Base-by-base conservation (phyloP, 2,113 vertebrate genomes). In the Tachycineta bicolor region DNA sequence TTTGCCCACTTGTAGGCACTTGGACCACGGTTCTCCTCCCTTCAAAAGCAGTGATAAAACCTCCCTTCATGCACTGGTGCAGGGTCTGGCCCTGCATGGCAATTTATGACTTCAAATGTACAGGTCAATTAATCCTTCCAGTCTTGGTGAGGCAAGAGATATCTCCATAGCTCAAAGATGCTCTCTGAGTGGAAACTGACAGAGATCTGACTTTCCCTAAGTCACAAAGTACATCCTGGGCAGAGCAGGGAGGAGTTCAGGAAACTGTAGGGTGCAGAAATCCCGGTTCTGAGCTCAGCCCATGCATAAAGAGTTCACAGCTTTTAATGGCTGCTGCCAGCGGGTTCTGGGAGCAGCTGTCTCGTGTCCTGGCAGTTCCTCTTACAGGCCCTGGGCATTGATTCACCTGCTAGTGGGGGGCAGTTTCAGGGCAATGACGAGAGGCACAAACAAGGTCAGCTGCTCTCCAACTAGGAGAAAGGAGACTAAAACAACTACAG, bases 331-430 rank as follows among this genome's bases (percentile, higher is more conserved):
- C n/a, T 92, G 55, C 46, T 83, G 41, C 33, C 1, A 88, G n/a
- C 83, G 18, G 15, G n/a, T 25, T 64, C 46, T 65, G 71, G 24
- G 34, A 9, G 26, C 39, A 17, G 43, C 52, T 70, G 53, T 20
- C 37, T 70, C 29, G 77, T 43, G 74, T 76, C 59, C 73, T 50
- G 58, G 47, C 22, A 62, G 67, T 4, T 73, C 49, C 33, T 89
- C 63, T 55, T 8, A 14, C 2, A 59, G 39, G 22, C 31, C 25
- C 37, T 4, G 7, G 7, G 37, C 24, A 96, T 28, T 25, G 26
- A 50, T 96, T 98, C 41, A 93, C 90, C 59, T 94, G 91, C 43
- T 47, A 93, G 70, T 77, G 96, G 19, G 69, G 69, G 97, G 92
- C 21, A 97, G 84, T 47, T 96, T 97, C 68, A 97, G 94, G 37